Base-by-base conservation (phyloP, 2,888 invertebrate species). In the Crocallis elinguaria region DNA sequence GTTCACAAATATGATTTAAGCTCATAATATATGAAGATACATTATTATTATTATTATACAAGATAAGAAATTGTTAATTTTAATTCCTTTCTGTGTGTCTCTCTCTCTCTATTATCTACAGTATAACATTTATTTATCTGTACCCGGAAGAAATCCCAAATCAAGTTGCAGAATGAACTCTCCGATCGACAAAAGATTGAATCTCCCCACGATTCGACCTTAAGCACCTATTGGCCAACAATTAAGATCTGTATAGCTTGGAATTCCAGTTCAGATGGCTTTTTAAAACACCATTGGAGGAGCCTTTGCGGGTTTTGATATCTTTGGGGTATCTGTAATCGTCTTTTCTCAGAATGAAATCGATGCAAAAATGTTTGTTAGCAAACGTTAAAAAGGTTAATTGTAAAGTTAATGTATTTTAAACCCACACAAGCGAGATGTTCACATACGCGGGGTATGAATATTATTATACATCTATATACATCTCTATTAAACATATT, bases 201-300 rank as follows among this genome's bases (percentile, higher is more conserved):
- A 79, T 78, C 75, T 66, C 53, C 54, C 63, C 71, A 67, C 71
- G 71, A 70, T 65, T 56, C 70, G 66, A 73, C 75, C 73, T 66
- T 55, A 71, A 64, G 66, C 71, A 69, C 75, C 72, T 72, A 77
- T 76, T 75, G 69, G 64, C 57, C 72, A 71, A 77, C 77, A 77
- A 79, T 79, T 79, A 79, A 77, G 75, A 73, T 74, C 67, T 53
- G 59, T 67, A 64, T 64, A 70, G 66, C 70, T 70, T 69, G 68
- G 72, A 70, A 64, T 71, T 72, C 73, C 61, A 66, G 65, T 68
- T 69, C 68, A 67, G 75, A 76, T 73, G 72, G 67, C 70, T 75
- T 76, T 76, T 73, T 72, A 73, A 71, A 72, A 74, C 69, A 53
- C 67, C 67, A 71, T 72, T 65, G 57, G 57, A 48, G 58, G 57